These are phyloP conservation scores for Nesospiza acunhae DNA, from an alignment of 2,113 vertebrate species.

Conservation along the genomic window DNA sequence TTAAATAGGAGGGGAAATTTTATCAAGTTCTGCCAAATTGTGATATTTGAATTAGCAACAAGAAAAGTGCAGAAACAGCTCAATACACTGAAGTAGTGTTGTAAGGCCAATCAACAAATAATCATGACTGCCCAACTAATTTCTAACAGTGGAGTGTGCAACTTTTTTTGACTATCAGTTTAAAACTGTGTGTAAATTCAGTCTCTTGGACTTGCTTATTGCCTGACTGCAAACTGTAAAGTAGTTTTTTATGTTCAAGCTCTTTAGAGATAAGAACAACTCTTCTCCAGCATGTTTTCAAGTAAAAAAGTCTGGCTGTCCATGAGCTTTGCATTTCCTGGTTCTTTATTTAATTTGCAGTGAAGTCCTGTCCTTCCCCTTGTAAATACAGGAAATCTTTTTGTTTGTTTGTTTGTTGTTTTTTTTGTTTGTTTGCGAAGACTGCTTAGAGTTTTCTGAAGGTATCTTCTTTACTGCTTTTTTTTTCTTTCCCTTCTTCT, in stretches of 20 bases:
- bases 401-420: no score
- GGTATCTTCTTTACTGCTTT: not conserved
- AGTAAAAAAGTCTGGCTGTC: not conserved
- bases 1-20: not conserved
- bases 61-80: not conserved
- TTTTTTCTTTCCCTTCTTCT: not conserved
- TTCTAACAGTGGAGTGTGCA: rapidly evolving
- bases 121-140: not conserved
- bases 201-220: not conserved
- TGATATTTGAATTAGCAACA: not conserved
- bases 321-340: not conserved
- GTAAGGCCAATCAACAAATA: not conserved
- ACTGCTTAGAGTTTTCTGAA: not conserved
- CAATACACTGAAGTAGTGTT: not conserved
- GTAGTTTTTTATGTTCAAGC: not conserved
- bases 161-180: not conserved
- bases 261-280: not conserved
- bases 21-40: not conserved
- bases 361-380: not conserved
- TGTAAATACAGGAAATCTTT: not conserved
- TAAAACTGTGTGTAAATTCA: not conserved
- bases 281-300: not conserved
- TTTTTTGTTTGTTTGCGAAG: not conserved
- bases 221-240: not conserved
- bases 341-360: not conserved